Evolutionary conservation across 2,797 vertebrate species (phyloP).

Genomic region (Tarsius wallacei): DNA sequence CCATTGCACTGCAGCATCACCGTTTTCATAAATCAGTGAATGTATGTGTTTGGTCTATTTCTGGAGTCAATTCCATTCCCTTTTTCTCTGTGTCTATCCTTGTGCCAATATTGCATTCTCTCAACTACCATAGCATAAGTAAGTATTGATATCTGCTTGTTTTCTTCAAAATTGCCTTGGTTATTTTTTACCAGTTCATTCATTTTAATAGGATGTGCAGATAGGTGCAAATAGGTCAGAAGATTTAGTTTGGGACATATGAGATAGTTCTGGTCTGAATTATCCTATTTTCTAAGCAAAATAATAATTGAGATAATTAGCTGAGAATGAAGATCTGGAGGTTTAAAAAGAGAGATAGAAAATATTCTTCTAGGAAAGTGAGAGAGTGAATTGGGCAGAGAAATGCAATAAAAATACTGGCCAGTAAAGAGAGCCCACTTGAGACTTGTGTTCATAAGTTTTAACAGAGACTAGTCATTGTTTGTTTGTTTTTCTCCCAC

Average conservation of each 20-base stretch:
- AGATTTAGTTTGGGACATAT: not conserved
- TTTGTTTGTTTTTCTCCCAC: not conserved
- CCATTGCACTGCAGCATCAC: not conserved
- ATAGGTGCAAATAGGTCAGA: not conserved
- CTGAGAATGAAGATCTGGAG: not conserved
- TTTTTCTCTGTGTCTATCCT: not conserved
- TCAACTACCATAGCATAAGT: not conserved
- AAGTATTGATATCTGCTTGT: not conserved
- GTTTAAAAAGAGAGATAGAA: not conserved
- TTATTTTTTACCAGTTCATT: not conserved
- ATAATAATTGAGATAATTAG: not conserved
- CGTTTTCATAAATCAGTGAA: not conserved
- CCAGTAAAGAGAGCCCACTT: not conserved
- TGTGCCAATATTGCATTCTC: not conserved
- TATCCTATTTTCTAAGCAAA: not conserved
- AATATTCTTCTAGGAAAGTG: not conserved
- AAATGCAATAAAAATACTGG: not conserved
- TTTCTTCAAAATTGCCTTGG: not conserved
- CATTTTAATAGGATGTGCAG: not conserved
- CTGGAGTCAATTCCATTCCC: not conserved
- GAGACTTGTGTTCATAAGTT: not conserved
- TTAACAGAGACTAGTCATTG: not conserved
- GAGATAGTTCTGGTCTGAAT: not conserved
- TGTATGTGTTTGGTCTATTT: not conserved
- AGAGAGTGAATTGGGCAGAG: not conserved